phyloP scores from a whole-genome alignment of 2,888 invertebrate species.

The Tethea ocularis region DNA sequence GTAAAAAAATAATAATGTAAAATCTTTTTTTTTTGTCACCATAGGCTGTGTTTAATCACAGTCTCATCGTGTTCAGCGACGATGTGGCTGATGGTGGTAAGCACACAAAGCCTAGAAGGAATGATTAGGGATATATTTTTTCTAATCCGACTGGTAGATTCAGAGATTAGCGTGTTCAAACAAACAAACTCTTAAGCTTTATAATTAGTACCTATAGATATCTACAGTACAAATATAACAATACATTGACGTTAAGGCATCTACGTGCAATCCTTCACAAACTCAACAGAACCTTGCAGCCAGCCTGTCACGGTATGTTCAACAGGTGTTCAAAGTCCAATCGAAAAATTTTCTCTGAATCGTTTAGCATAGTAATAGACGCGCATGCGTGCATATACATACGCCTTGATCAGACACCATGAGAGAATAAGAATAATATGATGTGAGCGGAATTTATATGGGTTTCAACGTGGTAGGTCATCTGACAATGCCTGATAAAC shows the following conservation, averaged over 20 bases:
- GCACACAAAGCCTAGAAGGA: no score
- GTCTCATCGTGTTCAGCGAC: no score
- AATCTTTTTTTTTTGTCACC: neutral
- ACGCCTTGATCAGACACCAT: slow-evolving; percentile 43
- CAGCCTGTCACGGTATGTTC: neutral
- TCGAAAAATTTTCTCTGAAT: slow-evolving; percentile 69
- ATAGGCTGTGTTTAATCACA: no score
- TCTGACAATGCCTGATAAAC: slow-evolving; percentile 7
- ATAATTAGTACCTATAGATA: no score
- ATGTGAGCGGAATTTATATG: slow-evolving; percentile 57
- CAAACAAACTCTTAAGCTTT: no score
- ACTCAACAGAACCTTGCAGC: neutral
- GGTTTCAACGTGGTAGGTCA: slow-evolving; percentile 50
- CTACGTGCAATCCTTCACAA: neutral
- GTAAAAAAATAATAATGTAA: no score
- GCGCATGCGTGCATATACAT: slow-evolving; percentile 53
- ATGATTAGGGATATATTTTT: no score
- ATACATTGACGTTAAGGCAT: neutral
- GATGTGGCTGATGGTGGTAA: no score
- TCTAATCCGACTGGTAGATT: no score
- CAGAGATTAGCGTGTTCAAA: no score
- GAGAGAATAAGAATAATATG: slow-evolving; percentile 43
- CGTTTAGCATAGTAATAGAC: slow-evolving; percentile 66
- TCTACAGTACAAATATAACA: no score
- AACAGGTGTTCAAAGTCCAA: slow-evolving; percentile 22